A percentile compares a stretch with the other conserved stretches of the same genome.
Evolutionary conservation across 1,140 invertebrate species (phyloP).

Genomic region (Drosophila yakuba): DNA sequence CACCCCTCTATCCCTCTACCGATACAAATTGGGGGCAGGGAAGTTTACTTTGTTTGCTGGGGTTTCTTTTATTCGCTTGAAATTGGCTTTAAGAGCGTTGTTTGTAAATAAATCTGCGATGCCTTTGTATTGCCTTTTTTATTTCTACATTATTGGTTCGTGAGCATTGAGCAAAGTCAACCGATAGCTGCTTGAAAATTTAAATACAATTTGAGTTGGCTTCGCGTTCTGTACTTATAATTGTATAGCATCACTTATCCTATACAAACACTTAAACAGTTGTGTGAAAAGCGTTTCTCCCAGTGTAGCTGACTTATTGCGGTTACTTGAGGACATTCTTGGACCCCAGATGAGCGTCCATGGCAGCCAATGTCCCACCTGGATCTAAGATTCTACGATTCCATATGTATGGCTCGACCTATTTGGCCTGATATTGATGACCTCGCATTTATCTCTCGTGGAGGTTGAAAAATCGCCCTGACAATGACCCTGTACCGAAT

Average conservation of each 20-base stretch:
- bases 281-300: neutral
- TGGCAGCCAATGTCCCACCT: slow-evolving; percentile 12
- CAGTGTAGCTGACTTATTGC: slow-evolving; percentile 1
- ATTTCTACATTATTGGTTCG: slow-evolving; percentile 27
- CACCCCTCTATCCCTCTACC: neutral
- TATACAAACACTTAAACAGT: neutral
- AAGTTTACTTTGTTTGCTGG: slow-evolving; percentile 50
- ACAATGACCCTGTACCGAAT: slow-evolving; percentile 23
- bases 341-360: neutral
- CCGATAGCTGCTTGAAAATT: neutral
- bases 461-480: slow-evolving; percentile 44
- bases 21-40: slow-evolving; percentile 11
- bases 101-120: slow-evolving; percentile 69
- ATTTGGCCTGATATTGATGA: slow-evolving; percentile 54
- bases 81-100: slow-evolving; percentile 75
- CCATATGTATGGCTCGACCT: slow-evolving; percentile 20
- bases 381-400: neutral
- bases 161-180: slow-evolving; percentile 1
- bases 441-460: slow-evolving; percentile 50
- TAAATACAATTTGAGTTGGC: neutral
- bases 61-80: slow-evolving; percentile 63
- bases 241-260: too few relatives aligned
- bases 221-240: too few relatives aligned
- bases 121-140: slow-evolving; percentile 62
- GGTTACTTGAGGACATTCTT: neutral